Percentiles rank a stretch among this genome's conserved stretches.
phyloP scores from a whole-genome alignment of 2,797 vertebrate species.

The Gypaetus barbatus region DNA sequence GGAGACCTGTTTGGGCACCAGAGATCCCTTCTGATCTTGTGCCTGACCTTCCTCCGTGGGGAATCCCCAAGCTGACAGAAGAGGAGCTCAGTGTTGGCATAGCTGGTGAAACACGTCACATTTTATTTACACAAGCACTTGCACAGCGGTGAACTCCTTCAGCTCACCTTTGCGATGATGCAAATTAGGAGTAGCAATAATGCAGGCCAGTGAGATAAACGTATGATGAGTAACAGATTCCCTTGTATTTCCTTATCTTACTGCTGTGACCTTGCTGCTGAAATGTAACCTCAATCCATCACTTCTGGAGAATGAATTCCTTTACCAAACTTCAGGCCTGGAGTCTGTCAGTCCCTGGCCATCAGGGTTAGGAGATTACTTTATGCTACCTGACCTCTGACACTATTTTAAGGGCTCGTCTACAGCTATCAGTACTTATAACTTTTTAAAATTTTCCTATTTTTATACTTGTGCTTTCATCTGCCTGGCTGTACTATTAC shows the following conservation, averaged over 20 bases:
- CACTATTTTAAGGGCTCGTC: background rate
- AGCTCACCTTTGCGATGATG: background rate
- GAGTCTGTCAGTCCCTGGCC: background rate
- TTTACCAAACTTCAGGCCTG: background rate
- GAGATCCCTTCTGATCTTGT: background rate
- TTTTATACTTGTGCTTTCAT: background rate
- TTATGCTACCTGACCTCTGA: background rate
- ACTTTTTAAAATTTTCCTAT: background rate
- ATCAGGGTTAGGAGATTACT: background rate
- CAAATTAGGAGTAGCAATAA: background rate
- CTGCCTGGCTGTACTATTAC: background rate
- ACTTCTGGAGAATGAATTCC: slow-evolving; percentile 10
- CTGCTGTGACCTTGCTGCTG: slow-evolving; percentile 20
- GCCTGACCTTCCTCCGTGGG: rapidly evolving
- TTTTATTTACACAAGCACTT: background rate
- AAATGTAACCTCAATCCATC: slow-evolving; percentile 10
- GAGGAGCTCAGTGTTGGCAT: background rate
- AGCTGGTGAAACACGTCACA: background rate
- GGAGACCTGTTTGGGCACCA: background rate
- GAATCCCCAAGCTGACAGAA: background rate
- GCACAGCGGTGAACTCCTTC: background rate
- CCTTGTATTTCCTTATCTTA: slow-evolving; percentile 25
- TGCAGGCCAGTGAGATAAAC: background rate
- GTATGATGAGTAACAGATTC: background rate
- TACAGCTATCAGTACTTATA: background rate